These are phyloP conservation scores for Pangasius sanitwongsei DNA, from an alignment of 2,797 vertebrate genomes.

Conservation along the genomic window DNA sequence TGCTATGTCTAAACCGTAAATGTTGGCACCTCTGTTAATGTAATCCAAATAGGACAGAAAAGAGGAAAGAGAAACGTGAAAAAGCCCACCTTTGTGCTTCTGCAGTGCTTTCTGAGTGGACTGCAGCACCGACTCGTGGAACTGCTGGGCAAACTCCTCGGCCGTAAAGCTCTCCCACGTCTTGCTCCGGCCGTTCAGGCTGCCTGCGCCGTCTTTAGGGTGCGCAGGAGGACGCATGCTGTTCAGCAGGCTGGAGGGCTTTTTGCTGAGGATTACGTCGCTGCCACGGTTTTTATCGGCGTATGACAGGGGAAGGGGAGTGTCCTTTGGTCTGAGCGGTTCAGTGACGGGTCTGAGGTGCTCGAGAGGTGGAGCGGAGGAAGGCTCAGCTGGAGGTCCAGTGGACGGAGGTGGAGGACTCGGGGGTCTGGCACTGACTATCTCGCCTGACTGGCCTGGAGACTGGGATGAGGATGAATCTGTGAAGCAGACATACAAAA, in stretches of 20 bases:
- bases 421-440: constrained; percentile 67
- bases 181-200: constrained; percentile 89
- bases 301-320: constrained; percentile 66
- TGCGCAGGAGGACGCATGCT: constrained; percentile 82
- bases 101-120: constrained; percentile 97
- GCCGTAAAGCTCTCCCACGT: constrained; percentile 94
- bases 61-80: background rate
- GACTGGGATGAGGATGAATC: constrained; percentile 75
- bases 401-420: constrained; percentile 67
- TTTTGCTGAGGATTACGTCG: constrained; percentile 79
- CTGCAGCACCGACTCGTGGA: constrained; percentile 97
- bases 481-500: constrained; percentile 59
- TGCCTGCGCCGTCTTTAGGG: constrained; percentile 85
- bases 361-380: constrained; percentile 69
- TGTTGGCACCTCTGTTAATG: background rate
- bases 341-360: constrained; percentile 79
- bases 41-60: background rate
- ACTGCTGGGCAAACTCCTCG: constrained; percentile 97
- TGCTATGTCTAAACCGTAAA: background rate
- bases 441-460: constrained; percentile 79
- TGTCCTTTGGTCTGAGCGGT: constrained; percentile 80
- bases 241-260: constrained; percentile 86
- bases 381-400: constrained; percentile 68
- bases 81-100: constrained; percentile 90
- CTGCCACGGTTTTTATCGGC: constrained; percentile 81